These are phyloP conservation scores for Drosophila nannoptera DNA, from an alignment of 1,140 invertebrate species.

Conservation along the genomic window DNA sequence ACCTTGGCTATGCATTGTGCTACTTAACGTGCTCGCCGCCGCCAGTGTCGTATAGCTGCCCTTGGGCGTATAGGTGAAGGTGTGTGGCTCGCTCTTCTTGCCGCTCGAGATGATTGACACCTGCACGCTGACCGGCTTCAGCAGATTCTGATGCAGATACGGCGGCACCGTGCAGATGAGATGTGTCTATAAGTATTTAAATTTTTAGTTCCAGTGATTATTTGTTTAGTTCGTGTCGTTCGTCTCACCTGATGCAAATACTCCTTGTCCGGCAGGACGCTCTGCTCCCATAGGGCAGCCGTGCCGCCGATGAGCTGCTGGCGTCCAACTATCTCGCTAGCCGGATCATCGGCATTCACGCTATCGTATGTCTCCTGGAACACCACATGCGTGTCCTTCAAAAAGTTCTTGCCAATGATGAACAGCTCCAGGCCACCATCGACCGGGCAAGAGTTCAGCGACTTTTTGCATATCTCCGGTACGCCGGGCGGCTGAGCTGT, in stretches of 20 bases:
- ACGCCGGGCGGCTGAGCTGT: slow-evolving; percentile 96
- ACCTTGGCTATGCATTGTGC: slow-evolving; percentile 73
- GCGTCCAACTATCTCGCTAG: slow-evolving; percentile 67
- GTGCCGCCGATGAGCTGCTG: slow-evolving; percentile 67
- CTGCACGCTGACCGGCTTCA: slow-evolving; percentile 86
- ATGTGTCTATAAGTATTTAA: slow-evolving; percentile 84
- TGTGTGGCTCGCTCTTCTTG: slow-evolving; percentile 92
- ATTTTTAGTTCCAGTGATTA: too few relatives aligned
- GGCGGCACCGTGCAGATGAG: slow-evolving; percentile 93
- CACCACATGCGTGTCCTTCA: slow-evolving; percentile 94
- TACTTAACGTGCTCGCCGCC: slow-evolving; percentile 77
- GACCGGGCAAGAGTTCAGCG: slow-evolving; percentile 87
- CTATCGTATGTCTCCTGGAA: slow-evolving; percentile 85
- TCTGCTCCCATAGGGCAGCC: slow-evolving; percentile 85
- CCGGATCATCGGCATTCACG: slow-evolving; percentile 57
- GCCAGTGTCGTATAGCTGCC: slow-evolving; percentile 70
- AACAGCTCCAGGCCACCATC: slow-evolving; percentile 94
- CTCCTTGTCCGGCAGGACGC: slow-evolving; percentile 89
- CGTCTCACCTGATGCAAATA: slow-evolving; percentile 86
- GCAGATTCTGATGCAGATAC: slow-evolving; percentile 84
- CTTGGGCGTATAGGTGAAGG: slow-evolving; percentile 89
- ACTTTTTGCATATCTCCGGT: slow-evolving; percentile 97
- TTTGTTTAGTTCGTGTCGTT: neutral
- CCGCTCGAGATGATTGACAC: slow-evolving; percentile 91
- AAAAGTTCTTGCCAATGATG: slow-evolving; percentile 97